phyloP scores from a whole-genome alignment of 2,113 vertebrate species.

The Onychorhynchus coronatus region DNA sequence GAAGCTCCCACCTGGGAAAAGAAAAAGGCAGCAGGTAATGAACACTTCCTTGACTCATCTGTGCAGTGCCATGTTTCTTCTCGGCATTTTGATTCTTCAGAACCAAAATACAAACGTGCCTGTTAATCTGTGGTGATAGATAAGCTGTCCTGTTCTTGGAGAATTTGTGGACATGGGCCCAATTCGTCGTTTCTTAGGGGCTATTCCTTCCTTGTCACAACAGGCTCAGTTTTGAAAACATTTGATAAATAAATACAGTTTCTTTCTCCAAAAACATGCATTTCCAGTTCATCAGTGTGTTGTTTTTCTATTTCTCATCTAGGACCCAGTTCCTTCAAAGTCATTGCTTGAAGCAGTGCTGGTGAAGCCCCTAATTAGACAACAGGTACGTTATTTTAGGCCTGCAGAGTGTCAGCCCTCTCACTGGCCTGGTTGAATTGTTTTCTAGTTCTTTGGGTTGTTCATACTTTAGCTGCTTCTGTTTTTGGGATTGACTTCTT shows the following conservation, averaged over 20 bases:
- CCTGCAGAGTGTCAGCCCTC: neutral
- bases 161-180: neutral
- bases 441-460: neutral
- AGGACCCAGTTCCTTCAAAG: neutral
- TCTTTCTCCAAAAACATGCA: rapidly evolving
- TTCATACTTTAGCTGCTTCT: neutral
- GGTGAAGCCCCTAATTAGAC: neutral
- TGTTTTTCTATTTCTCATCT: neutral
- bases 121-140: neutral
- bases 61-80: neutral
- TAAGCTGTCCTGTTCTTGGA: neutral
- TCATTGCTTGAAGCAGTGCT: neutral
- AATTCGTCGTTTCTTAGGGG: neutral
- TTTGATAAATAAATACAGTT: neutral
- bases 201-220: neutral
- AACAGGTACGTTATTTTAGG: neutral
- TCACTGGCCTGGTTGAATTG: neutral
- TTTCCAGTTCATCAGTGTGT: neutral
- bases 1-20: neutral
- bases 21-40: neutral
- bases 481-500: neutral
- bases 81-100: neutral
- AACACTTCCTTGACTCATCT: neutral
- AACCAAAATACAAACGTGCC: neutral
- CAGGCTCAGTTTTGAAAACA: neutral